These are phyloP conservation scores for Eueides isabella DNA, from an alignment of 1,140 invertebrate species.

Conservation along the genomic window DNA sequence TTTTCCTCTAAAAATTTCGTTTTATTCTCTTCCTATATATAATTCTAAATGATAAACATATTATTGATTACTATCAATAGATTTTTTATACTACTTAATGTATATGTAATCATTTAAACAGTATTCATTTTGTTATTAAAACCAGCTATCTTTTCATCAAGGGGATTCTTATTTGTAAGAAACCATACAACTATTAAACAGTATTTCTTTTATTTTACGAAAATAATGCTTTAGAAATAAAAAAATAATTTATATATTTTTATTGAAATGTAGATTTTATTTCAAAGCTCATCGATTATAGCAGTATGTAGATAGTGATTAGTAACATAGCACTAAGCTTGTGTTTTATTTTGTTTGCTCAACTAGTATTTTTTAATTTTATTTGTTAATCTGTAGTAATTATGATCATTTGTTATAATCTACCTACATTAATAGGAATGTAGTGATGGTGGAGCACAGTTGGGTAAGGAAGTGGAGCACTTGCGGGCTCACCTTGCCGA, in stretches of 20 bases:
- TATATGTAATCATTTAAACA: conserved; percentile 24
- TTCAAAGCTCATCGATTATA: conserved; percentile 13
- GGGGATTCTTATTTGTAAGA: conserved; percentile 41
- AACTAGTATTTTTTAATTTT: conserved; percentile 17
- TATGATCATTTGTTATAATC: conserved; percentile 51
- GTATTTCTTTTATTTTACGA: conserved; percentile 9
- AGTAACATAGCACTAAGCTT: conserved; percentile 37
- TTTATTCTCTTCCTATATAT: not conserved
- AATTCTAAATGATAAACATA: not conserved
- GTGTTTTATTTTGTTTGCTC: conserved; percentile 41
- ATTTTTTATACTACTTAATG: not conserved
- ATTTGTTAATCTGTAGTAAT: conserved; percentile 40
- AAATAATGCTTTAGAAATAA: conserved; percentile 23
- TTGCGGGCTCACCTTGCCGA: conserved; percentile 90
- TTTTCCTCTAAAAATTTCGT: conserved; percentile 16
- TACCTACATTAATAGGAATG: conserved; percentile 72
- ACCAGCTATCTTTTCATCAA: conserved; percentile 40
- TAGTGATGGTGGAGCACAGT: conserved; percentile 83
- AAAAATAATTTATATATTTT: conserved; percentile 6
- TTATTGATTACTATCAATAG: conserved; percentile 24
- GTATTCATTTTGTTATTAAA: conserved; percentile 35
- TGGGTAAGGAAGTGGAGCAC: conserved; percentile 94
- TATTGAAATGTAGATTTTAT: conserved; percentile 13
- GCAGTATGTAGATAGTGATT: conserved; percentile 23
- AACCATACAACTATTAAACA: conserved; percentile 29